Conservation (phyloP, 2,888 invertebrate genomes). For the Nephrotoma guestfalica region DNA sequence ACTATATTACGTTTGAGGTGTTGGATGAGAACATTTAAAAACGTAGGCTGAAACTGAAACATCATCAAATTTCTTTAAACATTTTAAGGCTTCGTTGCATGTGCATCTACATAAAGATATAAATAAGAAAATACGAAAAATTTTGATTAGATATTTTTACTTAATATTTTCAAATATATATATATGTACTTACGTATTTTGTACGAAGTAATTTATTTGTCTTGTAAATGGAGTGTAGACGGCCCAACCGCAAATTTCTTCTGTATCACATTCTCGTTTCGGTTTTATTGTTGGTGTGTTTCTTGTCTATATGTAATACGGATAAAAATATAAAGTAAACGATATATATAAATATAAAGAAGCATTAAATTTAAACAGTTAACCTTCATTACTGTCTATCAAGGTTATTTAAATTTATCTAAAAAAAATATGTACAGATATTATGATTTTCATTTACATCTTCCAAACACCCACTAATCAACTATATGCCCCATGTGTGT, state of each 20-base stretch:
- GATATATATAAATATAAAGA: neutral
- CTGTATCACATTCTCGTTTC: slow-evolving; percentile 21
- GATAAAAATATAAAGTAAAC: too few relatives aligned
- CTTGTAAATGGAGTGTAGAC: slow-evolving; percentile 38
- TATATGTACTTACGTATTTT: slow-evolving; percentile 39
- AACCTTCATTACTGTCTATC: neutral
- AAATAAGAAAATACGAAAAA: neutral
- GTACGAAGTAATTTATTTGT: slow-evolving; percentile 38
- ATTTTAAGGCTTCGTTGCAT: slow-evolving; percentile 33
- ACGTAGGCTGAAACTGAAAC: slow-evolving; percentile 42
- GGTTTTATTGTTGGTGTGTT: slow-evolving; percentile 6
- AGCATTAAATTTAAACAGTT: neutral
- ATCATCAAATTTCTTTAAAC: slow-evolving; percentile 39
- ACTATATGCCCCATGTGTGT: neutral
- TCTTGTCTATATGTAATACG: slow-evolving; percentile 1
- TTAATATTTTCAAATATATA: neutral
- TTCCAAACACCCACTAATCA: neutral
- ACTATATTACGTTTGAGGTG: neutral
- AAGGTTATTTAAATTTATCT: neutral
- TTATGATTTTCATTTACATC: neutral
- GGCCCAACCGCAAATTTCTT: slow-evolving; percentile 45
- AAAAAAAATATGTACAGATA: neutral
- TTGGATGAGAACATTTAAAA: slow-evolving; percentile 32
- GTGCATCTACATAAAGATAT: slow-evolving; percentile 33
- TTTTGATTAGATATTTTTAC: slow-evolving; percentile 11